Base-by-base conservation (phyloP, 2,888 invertebrate genomes). In the Acrobasis consociella region DNA sequence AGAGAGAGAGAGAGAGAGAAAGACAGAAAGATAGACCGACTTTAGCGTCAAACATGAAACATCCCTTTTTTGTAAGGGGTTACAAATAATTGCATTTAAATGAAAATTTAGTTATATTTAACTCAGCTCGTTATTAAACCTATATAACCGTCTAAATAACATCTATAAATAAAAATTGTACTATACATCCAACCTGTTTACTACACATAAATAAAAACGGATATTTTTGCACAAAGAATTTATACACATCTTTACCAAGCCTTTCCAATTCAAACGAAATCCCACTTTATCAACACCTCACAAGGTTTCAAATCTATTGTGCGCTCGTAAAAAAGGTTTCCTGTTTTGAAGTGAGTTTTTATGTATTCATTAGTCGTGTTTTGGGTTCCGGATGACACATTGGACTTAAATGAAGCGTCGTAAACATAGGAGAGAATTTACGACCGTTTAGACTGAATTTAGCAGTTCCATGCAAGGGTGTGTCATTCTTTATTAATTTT, bases 341-440 rank as follows among this genome's bases (percentile, higher is more conserved):
- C 55, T 50, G 62, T 63, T 64, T 62, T 60, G 61, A 50, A 56
- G 65, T 52, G 63, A 61, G 64, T 60, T 65, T 72, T 74, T 72
- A 72, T 70, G 72, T 71, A 73, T 74, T 74, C 72, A 74, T 75
- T 73, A 73, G 67, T 67, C 69, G 67, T 69, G 67, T 66, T 70
- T 62, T 61, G 70, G 68, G 66, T 65, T 67, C 64, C 64, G 63
- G 64, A 65, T 69, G 67, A 69, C 65, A 67, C 65, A 65, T 65
- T 62, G 62, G 64, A 65, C 69, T 68, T 67, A 67, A 70, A 72
- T 72, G 72, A 72, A 73, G 72, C 64, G 64, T 65, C 65, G 66
- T 66, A 68, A 70, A 69, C 67, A 69, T 64, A 68, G 56, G 56
- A 39, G 64, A 67, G 66, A 69, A 69, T 74, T 69, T 64, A 66